Evolutionary conservation across 2,888 invertebrate genomes (phyloP).

Genomic region (Drosophila mimica): DNA sequence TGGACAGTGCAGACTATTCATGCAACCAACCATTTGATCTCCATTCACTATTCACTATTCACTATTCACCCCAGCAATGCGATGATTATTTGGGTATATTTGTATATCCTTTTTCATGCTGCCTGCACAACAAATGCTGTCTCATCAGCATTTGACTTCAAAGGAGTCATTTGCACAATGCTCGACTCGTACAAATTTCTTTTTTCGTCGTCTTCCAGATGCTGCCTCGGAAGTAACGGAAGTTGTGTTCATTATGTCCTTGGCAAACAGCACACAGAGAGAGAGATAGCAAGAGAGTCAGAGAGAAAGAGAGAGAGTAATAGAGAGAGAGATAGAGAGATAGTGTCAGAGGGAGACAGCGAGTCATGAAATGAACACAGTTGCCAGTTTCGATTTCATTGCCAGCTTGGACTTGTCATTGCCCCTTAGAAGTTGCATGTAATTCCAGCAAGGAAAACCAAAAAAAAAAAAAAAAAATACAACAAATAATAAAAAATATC

Average conservation of each 20-base stretch:
- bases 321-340: background rate
- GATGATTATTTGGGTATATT: conserved; percentile 13
- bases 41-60: conserved; percentile 12
- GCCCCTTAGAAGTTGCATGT: conserved; percentile 50
- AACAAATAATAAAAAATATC: background rate
- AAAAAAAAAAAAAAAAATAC: background rate
- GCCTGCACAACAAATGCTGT: conserved; percentile 75
- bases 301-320: background rate
- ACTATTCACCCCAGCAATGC: conserved; percentile 28
- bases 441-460: conserved; percentile 39
- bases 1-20: conserved; percentile 39
- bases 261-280: conserved; percentile 63
- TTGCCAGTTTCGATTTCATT: conserved; percentile 21
- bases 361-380: conserved; percentile 42
- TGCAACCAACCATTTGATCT: conserved; percentile 30
- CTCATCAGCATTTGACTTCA: conserved; percentile 78
- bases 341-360: background rate
- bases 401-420: conserved; percentile 49
- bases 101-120: conserved; percentile 49
- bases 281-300: background rate
- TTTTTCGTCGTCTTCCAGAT: conserved; percentile 20
- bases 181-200: conserved; percentile 17
- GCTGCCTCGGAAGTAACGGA: conserved; percentile 65
- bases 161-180: conserved; percentile 78
- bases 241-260: conserved; percentile 78